phyloP scores from a whole-genome alignment of 2,113 vertebrate genomes.

The Eulacestoma nigropectus region DNA sequence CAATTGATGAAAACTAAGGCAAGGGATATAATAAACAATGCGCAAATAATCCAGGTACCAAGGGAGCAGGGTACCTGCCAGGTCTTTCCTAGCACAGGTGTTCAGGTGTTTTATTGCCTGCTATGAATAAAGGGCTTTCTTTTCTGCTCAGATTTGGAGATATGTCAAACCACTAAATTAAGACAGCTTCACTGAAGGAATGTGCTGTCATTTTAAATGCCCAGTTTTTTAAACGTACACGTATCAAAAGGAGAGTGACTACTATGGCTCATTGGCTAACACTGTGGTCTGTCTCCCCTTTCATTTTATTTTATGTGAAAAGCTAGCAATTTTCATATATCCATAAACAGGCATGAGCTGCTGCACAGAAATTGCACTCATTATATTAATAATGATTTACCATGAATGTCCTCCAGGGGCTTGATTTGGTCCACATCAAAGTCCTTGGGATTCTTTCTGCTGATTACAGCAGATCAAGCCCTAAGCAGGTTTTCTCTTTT shows the following conservation, averaged over 20 bases:
- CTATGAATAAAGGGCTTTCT: constrained; percentile 20
- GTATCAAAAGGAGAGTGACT: background rate
- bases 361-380: constrained; percentile 54
- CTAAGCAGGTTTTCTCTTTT: constrained; percentile 39
- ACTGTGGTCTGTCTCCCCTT: constrained; percentile 15
- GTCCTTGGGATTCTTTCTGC: constrained; percentile 60
- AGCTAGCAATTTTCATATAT: constrained; percentile 42
- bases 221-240: background rate
- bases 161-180: constrained; percentile 28
- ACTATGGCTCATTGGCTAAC: constrained; percentile 36
- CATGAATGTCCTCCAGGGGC: constrained; percentile 45
- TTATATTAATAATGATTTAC: constrained; percentile 68
- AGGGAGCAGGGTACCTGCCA: constrained; percentile 55
- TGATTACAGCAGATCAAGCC: constrained; percentile 57
- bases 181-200: background rate
- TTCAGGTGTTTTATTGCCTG: constrained; percentile 30
- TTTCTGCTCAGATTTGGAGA: constrained; percentile 33
- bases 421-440: constrained; percentile 67
- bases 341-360: constrained; percentile 46
- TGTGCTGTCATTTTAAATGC: constrained; percentile 8
- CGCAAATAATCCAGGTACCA: constrained; percentile 48
- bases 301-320: constrained; percentile 36
- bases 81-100: constrained; percentile 56
- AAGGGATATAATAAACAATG: constrained; percentile 68
- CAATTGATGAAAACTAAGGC: constrained; percentile 70